A percentile compares a stretch with the other conserved stretches of the same genome.
Conservation (phyloP, 2,113 vertebrate genomes). For the Catharus minimus region DNA sequence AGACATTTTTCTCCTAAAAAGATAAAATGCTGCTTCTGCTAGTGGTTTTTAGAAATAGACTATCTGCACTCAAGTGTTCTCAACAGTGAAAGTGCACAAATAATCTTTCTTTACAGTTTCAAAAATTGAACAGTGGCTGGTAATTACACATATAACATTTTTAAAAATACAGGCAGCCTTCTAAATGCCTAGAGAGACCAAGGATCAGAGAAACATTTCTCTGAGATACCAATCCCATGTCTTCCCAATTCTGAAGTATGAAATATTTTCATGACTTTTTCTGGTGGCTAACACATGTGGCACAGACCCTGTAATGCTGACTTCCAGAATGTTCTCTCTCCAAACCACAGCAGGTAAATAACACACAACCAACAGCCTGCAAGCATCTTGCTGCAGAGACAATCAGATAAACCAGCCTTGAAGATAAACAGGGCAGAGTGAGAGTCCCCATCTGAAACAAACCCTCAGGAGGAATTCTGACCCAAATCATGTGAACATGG, state of each 20-base stretch:
- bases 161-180: background rate
- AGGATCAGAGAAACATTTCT: background rate
- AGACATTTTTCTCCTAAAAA: background rate
- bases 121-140: background rate
- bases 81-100: background rate
- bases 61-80: background rate
- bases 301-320: background rate
- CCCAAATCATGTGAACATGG: fast-evolving
- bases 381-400: background rate
- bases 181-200: background rate
- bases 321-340: background rate
- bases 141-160: background rate
- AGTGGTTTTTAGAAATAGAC: background rate
- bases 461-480: background rate
- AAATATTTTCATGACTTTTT: background rate
- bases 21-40: background rate
- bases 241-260: background rate
- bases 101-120: background rate
- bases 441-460: background rate
- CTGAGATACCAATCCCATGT: background rate
- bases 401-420: background rate
- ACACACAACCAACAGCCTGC: background rate
- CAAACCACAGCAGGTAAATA: background rate
- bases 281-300: background rate
- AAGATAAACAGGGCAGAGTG: background rate